These are phyloP conservation scores for Drosophila gunungcola DNA, from an alignment of 1,140 invertebrate species.

Conservation along the genomic window DNA sequence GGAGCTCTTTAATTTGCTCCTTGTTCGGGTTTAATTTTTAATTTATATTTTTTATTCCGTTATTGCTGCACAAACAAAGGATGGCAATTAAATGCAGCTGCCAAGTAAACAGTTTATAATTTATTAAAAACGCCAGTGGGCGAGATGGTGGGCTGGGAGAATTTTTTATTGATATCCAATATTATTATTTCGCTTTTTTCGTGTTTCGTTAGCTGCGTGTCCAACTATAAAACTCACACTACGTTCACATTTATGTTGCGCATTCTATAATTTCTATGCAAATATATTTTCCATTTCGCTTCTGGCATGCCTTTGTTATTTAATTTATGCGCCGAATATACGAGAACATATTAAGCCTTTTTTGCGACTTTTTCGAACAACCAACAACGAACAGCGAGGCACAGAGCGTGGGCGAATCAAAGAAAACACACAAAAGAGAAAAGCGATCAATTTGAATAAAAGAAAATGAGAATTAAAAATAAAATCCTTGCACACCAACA, in stretches of 20 bases:
- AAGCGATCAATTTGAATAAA: slow-evolving; percentile 30
- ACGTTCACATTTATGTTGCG: slow-evolving; percentile 65
- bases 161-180: slow-evolving; percentile 32
- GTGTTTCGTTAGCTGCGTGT: slow-evolving; percentile 58
- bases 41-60: slow-evolving; percentile 36
- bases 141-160: slow-evolving; percentile 4
- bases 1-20: slow-evolving; percentile 44
- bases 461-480: slow-evolving; percentile 39
- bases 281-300: slow-evolving; percentile 67
- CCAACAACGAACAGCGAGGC: slow-evolving; percentile 61
- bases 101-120: slow-evolving; percentile 71
- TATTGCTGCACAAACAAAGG: slow-evolving; percentile 69
- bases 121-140: slow-evolving; percentile 60
- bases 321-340: slow-evolving; percentile 62
- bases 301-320: slow-evolving; percentile 73
- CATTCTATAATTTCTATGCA: slow-evolving; percentile 66
- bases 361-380: slow-evolving; percentile 52
- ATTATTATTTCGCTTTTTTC: slow-evolving; percentile 42
- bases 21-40: slow-evolving; percentile 44
- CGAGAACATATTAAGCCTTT: slow-evolving; percentile 44
- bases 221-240: slow-evolving; percentile 56
- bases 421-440: slow-evolving; percentile 28
- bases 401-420: slow-evolving; percentile 68
- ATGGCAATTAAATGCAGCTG: slow-evolving; percentile 67
- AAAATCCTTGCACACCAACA: slow-evolving; percentile 79